Percentiles rank a stretch among this genome's conserved stretches.
These are phyloP conservation scores for Penaeus indicus DNA, from an alignment of 1,140 invertebrate species.

Conservation along the genomic window DNA sequence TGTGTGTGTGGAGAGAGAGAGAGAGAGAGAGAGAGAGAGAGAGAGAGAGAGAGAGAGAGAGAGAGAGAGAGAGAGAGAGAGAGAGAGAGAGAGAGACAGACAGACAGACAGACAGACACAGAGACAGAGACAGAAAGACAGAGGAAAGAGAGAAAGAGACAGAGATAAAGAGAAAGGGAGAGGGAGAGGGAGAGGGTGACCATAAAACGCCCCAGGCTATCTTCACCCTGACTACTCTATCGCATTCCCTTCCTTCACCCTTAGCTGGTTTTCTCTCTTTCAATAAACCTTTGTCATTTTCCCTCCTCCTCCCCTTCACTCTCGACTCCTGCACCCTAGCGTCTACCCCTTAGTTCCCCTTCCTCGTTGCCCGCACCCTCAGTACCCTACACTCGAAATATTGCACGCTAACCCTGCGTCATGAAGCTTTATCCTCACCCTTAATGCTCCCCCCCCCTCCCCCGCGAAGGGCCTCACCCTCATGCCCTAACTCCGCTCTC, in stretches of 20 bases:
- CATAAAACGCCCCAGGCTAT: neutral
- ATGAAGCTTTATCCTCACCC: too few relatives aligned
- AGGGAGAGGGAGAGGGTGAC: constrained; percentile 6
- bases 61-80: constrained; percentile 4
- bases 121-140: neutral
- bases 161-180: neutral
- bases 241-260: neutral
- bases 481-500: too few relatives aligned
- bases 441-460: too few relatives aligned
- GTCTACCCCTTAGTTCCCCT: too few relatives aligned
- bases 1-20: too few relatives aligned
- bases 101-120: neutral
- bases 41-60: neutral
- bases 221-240: neutral
- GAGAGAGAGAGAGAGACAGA: neutral
- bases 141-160: neutral
- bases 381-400: too few relatives aligned
- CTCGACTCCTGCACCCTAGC: neutral
- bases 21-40: neutral
- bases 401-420: too few relatives aligned
- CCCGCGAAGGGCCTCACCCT: too few relatives aligned
- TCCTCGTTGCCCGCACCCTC: too few relatives aligned
- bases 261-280: neutral
- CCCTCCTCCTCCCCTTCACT: neutral
- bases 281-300: neutral